Percentiles rank a stretch among this genome's conserved stretches.
Evolutionary conservation across 2,888 invertebrate genomes (phyloP).

Genomic region (Dasypolia templi): DNA sequence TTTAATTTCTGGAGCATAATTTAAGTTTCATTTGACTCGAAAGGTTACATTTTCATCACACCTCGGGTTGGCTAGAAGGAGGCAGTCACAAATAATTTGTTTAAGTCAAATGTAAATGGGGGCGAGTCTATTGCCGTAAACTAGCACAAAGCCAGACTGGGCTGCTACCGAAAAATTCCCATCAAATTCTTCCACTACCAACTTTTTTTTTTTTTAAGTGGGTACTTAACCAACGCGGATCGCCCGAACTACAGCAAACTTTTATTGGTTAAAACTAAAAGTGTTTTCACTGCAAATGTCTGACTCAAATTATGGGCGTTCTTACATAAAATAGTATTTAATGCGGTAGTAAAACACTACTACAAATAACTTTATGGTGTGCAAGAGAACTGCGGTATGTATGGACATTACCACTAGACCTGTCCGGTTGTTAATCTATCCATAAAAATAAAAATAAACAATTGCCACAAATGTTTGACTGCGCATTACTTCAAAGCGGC

Average conservation of each 20-base stretch:
- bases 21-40: background rate
- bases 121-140: background rate
- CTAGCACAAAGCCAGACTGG: background rate
- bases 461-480: too few relatives aligned
- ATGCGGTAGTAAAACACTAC: background rate
- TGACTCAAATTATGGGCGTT: constrained; percentile 8
- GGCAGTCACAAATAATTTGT: too few relatives aligned
- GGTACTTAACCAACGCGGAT: background rate
- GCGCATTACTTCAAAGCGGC: too few relatives aligned
- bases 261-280: background rate
- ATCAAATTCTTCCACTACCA: background rate
- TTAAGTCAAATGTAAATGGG: background rate
- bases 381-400: background rate
- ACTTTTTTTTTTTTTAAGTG: too few relatives aligned
- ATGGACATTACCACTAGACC: background rate
- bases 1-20: constrained; percentile 10
- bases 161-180: background rate
- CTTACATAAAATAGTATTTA: background rate
- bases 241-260: background rate
- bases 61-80: too few relatives aligned
- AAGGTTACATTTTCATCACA: too few relatives aligned
- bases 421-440: too few relatives aligned
- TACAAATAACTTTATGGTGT: too few relatives aligned
- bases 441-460: too few relatives aligned
- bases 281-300: background rate